Conservation (phyloP, 2,888 invertebrate genomes). For the Chorisops tibialis region DNA sequence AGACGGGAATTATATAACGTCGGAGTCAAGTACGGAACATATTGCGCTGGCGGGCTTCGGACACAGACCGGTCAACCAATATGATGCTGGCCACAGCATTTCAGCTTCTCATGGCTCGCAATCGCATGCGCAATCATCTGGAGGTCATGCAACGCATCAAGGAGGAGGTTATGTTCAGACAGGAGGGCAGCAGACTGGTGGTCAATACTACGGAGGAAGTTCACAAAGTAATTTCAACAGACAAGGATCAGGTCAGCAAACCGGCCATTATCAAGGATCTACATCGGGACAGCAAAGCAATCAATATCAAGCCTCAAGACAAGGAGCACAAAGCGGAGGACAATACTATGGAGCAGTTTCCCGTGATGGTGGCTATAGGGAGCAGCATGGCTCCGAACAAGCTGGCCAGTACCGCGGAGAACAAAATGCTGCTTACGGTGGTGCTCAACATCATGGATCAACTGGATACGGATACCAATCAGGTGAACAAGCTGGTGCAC, state of each 20-base stretch:
- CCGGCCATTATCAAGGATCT: conserved; percentile 37
- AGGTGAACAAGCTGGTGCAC: neutral
- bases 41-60: conserved; percentile 4
- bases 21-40: conserved; percentile 22
- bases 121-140: no score
- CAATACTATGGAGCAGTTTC: no score
- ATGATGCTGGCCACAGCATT: neutral
- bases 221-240: conserved; percentile 16
- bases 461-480: neutral
- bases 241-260: neutral
- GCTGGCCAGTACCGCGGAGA: neutral
- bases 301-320: neutral
- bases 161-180: conserved; percentile 38
- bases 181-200: conserved; percentile 26
- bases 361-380: neutral
- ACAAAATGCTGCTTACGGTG: neutral
- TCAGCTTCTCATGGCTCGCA: neutral
- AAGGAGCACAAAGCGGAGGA: conserved; percentile 29
- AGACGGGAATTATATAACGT: conserved; percentile 16
- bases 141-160: neutral
- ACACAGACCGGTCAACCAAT: neutral
- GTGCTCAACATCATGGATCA: neutral
- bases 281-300: conserved; percentile 42
- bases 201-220: conserved; percentile 29
- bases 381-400: neutral